Base-by-base conservation (phyloP, 2,888 invertebrate species). In the Torymus tubicola region DNA sequence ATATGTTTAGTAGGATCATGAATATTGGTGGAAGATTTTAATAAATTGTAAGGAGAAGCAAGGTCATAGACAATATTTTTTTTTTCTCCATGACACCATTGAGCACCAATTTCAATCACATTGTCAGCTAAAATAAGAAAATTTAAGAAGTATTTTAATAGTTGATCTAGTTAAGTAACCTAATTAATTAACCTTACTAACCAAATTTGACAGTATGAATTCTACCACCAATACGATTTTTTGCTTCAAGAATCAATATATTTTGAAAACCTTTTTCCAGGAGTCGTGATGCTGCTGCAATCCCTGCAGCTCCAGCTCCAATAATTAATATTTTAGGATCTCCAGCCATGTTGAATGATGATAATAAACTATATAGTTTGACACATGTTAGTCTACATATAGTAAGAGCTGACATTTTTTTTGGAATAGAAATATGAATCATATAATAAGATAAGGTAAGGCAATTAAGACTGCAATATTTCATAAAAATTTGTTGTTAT, bases 61-160 rank as follows among this genome's bases (percentile, higher is more conserved):
- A 93, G 87, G 61, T 93, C 91, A 85, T 92, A 94, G 0, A 94
- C 93, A 31, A 92, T 85, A 89, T 95, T 94, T 67, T 92, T 92
- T 87, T 93, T 91, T 87, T 95, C 94, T 0, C 96, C 96, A 84
- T 96, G 95, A 77, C 95, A 94, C 96, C 96, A 96, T 84, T 96
- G 95, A 65, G 95, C 96, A 0, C 96, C 96, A 70, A 96, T 86
- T 87, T 96, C 96, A 5, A 96, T 91, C 5, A 93, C 90, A 82
- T 92, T 92, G 0, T 92, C 92, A 0, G 92, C 90, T 91, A 79
- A 61, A 13, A 65, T 13, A 77, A 31, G 11, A 21, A 21, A 18
- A 52, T 18, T 31, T 18, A 42, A 69, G 55, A 0, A 18, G 60
- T 60, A 50, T 50, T 50, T 65, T 16, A 14, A 11, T 16, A 65